These are phyloP conservation scores for Sanderia malayensis DNA, from an alignment of 30 jellyfish, hydroid and myxozoan genomes.

Conservation along the genomic window DNA sequence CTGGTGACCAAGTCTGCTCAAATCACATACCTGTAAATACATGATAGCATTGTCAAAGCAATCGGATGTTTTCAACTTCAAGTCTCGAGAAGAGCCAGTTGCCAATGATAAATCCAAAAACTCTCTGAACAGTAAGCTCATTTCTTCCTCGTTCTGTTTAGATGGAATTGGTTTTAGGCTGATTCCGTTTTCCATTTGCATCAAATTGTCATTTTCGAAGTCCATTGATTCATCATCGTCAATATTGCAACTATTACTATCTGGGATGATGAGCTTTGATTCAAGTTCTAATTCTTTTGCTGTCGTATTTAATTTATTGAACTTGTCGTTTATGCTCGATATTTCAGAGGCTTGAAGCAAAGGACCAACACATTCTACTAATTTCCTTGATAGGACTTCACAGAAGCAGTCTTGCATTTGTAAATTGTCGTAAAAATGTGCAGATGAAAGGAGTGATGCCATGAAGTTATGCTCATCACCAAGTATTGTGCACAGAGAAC, in stretches of 20 bases:
- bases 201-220: too few relatives aligned
- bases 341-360: too few relatives aligned
- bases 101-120: neutral
- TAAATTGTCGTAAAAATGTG: neutral
- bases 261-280: neutral
- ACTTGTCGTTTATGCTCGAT: neutral
- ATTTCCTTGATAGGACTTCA: neutral
- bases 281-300: too few relatives aligned
- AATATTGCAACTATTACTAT: neutral
- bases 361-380: neutral
- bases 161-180: neutral
- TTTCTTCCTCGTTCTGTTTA: neutral
- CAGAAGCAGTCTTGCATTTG: conserved; percentile 5
- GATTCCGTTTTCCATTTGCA: too few relatives aligned
- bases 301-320: neutral
- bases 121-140: neutral
- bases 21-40: too few relatives aligned
- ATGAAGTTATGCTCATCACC: neutral
- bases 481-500: neutral
- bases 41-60: neutral
- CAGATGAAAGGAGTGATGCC: neutral
- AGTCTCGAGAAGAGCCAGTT: neutral
- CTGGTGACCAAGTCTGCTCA: too few relatives aligned
- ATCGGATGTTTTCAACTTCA: neutral
- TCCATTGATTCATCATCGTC: neutral